Evolutionary conservation across 1,140 invertebrate species (phyloP).

Genomic region (Lordiphosa clarofinis): DNA sequence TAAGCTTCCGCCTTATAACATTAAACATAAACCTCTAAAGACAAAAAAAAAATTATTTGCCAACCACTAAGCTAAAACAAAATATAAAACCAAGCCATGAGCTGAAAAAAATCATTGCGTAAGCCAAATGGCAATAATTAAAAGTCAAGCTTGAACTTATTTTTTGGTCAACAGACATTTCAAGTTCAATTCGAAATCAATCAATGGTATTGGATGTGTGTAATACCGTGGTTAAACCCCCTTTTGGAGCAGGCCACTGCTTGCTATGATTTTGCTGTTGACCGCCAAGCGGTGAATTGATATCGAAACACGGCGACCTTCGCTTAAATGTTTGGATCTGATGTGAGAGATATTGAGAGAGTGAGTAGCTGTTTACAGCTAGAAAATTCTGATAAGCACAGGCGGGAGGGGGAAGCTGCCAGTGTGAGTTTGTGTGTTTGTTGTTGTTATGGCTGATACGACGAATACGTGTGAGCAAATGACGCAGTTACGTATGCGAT

Average conservation of each 20-base stretch:
- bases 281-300: conserved; percentile 41
- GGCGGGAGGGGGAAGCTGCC: conserved; percentile 2
- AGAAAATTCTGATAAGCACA: conserved; percentile 47
- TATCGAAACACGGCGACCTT: conserved; percentile 58
- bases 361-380: conserved; percentile 2
- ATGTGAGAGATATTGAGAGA: conserved; percentile 1
- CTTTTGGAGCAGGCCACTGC: conserved; percentile 16
- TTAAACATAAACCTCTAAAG: no score
- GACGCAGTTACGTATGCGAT: conserved; percentile 72
- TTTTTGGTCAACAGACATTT: conserved; percentile 45
- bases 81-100: conserved; percentile 25
- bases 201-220: conserved; percentile 8
- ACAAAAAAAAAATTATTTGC: conserved; percentile 1
- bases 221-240: conserved; percentile 10
- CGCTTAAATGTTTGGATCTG: conserved; percentile 15
- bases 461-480: conserved; percentile 28
- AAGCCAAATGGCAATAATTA: conserved; percentile 41
- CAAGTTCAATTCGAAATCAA: conserved; percentile 58
- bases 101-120: conserved; percentile 52
- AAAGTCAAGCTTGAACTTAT: conserved; percentile 7
- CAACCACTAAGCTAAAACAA: conserved; percentile 17
- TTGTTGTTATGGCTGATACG: conserved; percentile 23
- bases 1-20: no score
- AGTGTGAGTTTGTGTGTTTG: conserved; percentile 22
- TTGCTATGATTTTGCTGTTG: conserved; percentile 13